Conservation (phyloP, 2,888 invertebrate genomes). For the Aproaerema taeniolella region DNA sequence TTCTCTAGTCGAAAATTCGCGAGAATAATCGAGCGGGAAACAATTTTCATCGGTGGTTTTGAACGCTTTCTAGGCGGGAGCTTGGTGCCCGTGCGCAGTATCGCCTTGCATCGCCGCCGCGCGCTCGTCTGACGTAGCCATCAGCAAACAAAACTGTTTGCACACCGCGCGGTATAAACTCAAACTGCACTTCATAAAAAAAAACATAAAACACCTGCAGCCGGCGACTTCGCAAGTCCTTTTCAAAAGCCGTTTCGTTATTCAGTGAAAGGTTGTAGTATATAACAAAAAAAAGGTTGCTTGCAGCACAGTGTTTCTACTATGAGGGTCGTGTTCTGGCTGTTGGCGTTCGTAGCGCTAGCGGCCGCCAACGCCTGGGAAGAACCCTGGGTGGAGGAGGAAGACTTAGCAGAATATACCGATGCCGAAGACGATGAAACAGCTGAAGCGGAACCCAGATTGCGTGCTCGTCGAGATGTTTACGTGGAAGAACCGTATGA, state of each 20-base stretch:
- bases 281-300: constrained; percentile 56
- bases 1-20: constrained; percentile 53
- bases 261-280: constrained; percentile 56
- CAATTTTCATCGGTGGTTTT: constrained; percentile 44
- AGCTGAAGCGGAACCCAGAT: not conserved
- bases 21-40: constrained; percentile 45
- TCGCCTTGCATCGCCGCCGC: constrained; percentile 35
- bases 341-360: constrained; percentile 38
- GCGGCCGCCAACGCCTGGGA: constrained; percentile 42
- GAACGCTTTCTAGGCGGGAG: constrained; percentile 55
- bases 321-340: constrained; percentile 49
- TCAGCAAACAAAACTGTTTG: constrained; percentile 33
- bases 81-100: constrained; percentile 37
- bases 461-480: not conserved
- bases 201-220: constrained; percentile 17
- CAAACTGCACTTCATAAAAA: constrained; percentile 26
- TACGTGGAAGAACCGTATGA: constrained; percentile 4
- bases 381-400: constrained; percentile 53
- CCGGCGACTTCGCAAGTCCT: constrained; percentile 40
- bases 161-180: constrained; percentile 38
- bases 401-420: constrained; percentile 38
- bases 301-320: constrained; percentile 37
- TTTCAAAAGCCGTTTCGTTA: constrained; percentile 24
- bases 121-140: constrained; percentile 35
- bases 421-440: not conserved